Percentiles rank a stretch among this genome's conserved stretches.
Conservation (phyloP, 2,888 invertebrate genomes). For the Mythimna pallens region DNA sequence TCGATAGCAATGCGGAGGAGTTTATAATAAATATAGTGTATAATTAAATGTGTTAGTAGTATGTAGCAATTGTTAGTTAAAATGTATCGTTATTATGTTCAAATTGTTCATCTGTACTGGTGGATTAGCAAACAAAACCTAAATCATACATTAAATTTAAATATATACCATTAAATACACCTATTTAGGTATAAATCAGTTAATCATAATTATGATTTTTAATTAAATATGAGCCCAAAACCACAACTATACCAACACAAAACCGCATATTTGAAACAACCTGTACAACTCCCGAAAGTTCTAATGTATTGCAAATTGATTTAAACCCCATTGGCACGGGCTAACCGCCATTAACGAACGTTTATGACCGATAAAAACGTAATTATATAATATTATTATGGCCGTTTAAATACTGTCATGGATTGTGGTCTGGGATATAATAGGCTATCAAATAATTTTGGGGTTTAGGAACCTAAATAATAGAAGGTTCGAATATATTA, state of each 20-base stretch:
- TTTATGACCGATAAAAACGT: constrained; percentile 59
- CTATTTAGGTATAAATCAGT: too few species aligned
- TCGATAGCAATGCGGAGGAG: too few species aligned
- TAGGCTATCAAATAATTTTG: constrained; percentile 1
- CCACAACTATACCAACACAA: not conserved
- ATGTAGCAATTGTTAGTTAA: too few species aligned
- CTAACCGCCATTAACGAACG: constrained; percentile 40
- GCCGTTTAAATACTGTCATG: constrained; percentile 33
- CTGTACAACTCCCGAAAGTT: constrained; percentile 29
- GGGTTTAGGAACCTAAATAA: not conserved
- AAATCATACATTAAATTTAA: too few species aligned
- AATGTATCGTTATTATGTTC: too few species aligned
- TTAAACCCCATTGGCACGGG: constrained; percentile 55
- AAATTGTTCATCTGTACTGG: too few species aligned
- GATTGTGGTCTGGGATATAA: constrained; percentile 24
- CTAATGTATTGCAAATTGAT: constrained; percentile 60
- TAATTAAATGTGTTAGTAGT: too few species aligned
- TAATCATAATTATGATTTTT: not conserved
- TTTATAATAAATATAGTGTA: too few species aligned
- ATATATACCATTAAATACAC: not conserved
- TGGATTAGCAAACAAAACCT: too few species aligned
- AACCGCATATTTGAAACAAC: not conserved
- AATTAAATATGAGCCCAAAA: not conserved
- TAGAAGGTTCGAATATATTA: too few species aligned
- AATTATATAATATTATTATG: constrained; percentile 60